Evolutionary conservation across 2,888 invertebrate genomes (phyloP).

Genomic region (Cryptocephalus moraei): DNA sequence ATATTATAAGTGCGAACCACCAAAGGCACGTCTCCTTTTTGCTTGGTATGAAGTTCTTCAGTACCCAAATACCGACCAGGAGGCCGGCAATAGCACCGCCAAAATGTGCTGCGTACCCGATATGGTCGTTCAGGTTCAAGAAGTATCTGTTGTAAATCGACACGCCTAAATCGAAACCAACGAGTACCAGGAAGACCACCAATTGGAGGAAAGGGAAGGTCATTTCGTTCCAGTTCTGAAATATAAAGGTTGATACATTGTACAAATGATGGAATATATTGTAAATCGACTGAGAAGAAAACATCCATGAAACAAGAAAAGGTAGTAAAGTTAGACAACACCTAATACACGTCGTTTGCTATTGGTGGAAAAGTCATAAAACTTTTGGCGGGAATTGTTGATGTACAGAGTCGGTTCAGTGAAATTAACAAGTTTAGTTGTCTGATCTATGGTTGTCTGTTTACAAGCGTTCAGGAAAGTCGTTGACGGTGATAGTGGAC

Average conservation of each 20-base stretch:
- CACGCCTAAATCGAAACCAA: constrained; percentile 72
- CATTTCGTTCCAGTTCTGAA: constrained; percentile 93
- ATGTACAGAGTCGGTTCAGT: too few relatives aligned
- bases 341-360: too few relatives aligned
- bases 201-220: constrained; percentile 79
- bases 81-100: constrained; percentile 80
- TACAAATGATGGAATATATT: constrained; percentile 8
- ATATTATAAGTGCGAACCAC: constrained; percentile 62
- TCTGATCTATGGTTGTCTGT: too few relatives aligned
- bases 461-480: too few relatives aligned
- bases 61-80: constrained; percentile 52
- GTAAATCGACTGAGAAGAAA: too few relatives aligned
- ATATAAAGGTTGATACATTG: constrained; percentile 12
- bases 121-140: constrained; percentile 49
- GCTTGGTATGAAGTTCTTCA: constrained; percentile 51
- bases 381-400: too few relatives aligned
- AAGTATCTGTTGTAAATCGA: constrained; percentile 84
- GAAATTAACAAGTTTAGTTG: too few relatives aligned
- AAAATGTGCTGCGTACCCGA: constrained; percentile 91
- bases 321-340: too few relatives aligned
- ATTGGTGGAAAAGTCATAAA: too few relatives aligned
- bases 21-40: constrained; percentile 51
- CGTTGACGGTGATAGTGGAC: too few relatives aligned
- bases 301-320: too few relatives aligned
- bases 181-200: constrained; percentile 67